Evolutionary conservation across 2,888 invertebrate genomes (phyloP), one percentile per base, ranked within the genome.

Genomic region (Apocheima hispidaria): DNA sequence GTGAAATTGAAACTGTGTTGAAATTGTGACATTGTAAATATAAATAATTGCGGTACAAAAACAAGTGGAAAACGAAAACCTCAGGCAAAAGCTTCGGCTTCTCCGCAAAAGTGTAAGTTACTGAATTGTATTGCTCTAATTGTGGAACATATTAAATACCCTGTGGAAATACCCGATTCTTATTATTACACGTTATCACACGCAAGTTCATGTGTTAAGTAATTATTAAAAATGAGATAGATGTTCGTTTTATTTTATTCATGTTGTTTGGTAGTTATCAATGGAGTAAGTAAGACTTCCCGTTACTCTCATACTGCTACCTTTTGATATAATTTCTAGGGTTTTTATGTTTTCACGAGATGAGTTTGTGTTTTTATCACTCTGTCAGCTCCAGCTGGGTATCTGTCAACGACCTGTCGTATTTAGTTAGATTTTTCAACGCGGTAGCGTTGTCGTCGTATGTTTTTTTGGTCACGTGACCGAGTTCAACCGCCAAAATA

Each of bases 401-500:
- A 49, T 28, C 76, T 82, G 83, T 83, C 84, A 84, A 77, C 20
- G 18, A 30, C 30, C 18, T 46, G 61, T 50, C 46, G 58, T 75
- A 82, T 82, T 83, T 82, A 69, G 79, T 77, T 77, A 70, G 78
- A 67, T 77, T 75, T 78, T 71, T 4, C 23, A 48, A 49, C 66
- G 63, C 75, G 56, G 66, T 0, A 23, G 84, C 84, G 85, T 77
- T 82, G 65, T 20, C 4, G 49, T 77, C 77, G 72, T 49, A 6
- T 71, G 63, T 76, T 88, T 89, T 90, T 90, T 84, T 88, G 84
- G 68, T 90, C 89, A 89, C 91, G 90, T 91, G 90, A 90, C 71
- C 79, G 12, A 72, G 68, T 82, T 81, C 78, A 87, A 89, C 93
- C 93, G 93, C 93, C 92, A 92, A 93, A 92, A 90, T 81, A 77